phyloP scores from a whole-genome alignment of 1,140 invertebrate genomes.

The Brachionus calyciflorus region DNA sequence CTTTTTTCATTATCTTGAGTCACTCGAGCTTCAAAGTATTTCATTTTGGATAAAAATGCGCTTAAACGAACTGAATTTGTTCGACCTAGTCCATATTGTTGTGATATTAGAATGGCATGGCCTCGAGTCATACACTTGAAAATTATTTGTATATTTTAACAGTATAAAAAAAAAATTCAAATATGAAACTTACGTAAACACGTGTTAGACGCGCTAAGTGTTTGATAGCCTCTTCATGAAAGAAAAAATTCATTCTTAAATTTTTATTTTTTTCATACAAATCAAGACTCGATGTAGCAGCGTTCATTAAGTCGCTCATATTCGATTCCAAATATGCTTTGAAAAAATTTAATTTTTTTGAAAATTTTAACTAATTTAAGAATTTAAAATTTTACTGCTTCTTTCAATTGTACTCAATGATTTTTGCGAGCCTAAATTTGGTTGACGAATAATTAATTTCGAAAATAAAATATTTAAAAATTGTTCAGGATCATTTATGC shows the following conservation, averaged over 20 bases:
- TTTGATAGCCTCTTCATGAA: conserved; percentile 56
- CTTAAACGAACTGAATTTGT: conserved; percentile 55
- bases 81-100: conserved; percentile 54
- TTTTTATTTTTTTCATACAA: conserved; percentile 55
- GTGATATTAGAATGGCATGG: conserved; percentile 55
- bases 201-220: conserved; percentile 57
- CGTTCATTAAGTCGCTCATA: conserved; percentile 51
- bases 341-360: background rate
- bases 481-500: background rate
- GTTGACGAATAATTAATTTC: conserved; percentile 28
- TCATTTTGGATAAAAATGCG: conserved; percentile 55
- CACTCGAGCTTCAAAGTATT: conserved; percentile 57
- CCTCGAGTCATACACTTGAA: conserved; percentile 54
- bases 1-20: conserved; percentile 51
- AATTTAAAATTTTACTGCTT: conserved; percentile 14
- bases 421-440: background rate
- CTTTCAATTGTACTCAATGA: background rate
- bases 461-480: conserved; percentile 28
- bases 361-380: background rate
- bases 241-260: conserved; percentile 55
- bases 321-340: conserved; percentile 54
- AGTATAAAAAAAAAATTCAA: background rate
- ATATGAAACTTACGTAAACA: conserved; percentile 54
- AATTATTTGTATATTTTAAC: background rate
- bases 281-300: conserved; percentile 53